These are phyloP conservation scores for Tetheella fluctuosa DNA, from an alignment of 2,888 invertebrate genomes.

Conservation along the genomic window DNA sequence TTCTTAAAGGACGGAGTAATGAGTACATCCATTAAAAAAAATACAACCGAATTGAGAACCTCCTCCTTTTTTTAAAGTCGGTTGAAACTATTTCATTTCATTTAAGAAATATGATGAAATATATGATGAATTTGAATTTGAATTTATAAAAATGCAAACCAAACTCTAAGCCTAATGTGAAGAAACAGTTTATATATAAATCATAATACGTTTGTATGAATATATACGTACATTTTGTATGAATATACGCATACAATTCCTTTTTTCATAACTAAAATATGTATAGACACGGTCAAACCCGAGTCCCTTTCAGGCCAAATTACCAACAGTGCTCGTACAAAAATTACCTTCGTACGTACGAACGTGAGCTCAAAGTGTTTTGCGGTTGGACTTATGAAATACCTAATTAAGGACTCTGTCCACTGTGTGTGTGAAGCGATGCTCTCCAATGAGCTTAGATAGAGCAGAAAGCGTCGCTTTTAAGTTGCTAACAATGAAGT, in stretches of 20 bases:
- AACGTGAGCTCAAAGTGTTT: not conserved
- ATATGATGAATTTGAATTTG: no score
- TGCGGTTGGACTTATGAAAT: conserved; percentile 4
- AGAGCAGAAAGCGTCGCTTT: not conserved
- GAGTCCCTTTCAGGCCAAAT: conserved; percentile 3
- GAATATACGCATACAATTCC: not conserved
- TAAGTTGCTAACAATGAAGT: not conserved
- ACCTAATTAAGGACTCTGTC: not conserved
- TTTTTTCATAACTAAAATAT: not conserved
- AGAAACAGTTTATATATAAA: not conserved
- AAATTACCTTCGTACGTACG: not conserved
- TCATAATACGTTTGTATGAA: not conserved
- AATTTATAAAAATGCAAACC: no score
- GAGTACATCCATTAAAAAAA: no score
- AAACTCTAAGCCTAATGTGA: not conserved
- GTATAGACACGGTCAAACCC: not conserved
- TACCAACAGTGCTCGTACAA: not conserved
- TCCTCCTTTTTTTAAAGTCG: no score
- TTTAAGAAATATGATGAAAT: no score
- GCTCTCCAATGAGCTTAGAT: not conserved
- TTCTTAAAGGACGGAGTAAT: no score
- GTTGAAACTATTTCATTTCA: no score
- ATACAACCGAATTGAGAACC: no score
- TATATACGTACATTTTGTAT: not conserved
- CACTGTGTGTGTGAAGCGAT: not conserved